Evolutionary conservation across 2,797 vertebrate species (phyloP).

Genomic region (Melanotaenia pygmaea): DNA sequence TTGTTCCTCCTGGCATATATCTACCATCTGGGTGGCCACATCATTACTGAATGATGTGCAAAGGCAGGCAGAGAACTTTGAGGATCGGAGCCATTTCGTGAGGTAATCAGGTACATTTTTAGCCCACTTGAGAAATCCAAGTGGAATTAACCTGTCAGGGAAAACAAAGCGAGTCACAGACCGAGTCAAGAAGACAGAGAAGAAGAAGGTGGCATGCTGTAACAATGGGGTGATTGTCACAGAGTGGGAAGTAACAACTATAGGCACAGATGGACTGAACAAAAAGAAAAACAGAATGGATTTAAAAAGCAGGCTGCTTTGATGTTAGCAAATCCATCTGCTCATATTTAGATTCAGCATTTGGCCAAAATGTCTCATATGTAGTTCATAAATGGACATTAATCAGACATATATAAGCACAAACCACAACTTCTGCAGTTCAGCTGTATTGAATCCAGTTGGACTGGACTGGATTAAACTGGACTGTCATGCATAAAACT

Average conservation of each 20-base stretch:
- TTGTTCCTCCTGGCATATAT: constrained; percentile 4
- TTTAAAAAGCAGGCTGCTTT: too few relatives aligned
- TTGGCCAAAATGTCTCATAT: too few relatives aligned
- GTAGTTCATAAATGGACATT: too few relatives aligned
- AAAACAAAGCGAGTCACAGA: constrained; percentile 7
- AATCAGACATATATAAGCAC: too few relatives aligned
- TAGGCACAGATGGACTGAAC: not conserved
- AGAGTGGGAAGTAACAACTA: not conserved
- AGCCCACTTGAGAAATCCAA: not conserved
- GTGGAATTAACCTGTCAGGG: not conserved
- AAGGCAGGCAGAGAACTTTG: not conserved
- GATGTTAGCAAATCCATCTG: too few relatives aligned
- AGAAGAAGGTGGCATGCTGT: not conserved
- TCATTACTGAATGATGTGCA: not conserved
- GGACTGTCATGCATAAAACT: too few relatives aligned
- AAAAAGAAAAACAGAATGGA: too few relatives aligned
- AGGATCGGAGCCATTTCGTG: not conserved
- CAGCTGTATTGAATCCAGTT: too few relatives aligned
- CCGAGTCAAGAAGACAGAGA: not conserved
- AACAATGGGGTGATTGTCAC: not conserved
- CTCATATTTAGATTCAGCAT: too few relatives aligned
- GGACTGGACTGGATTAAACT: too few relatives aligned
- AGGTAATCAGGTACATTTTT: not conserved
- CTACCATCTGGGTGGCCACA: not conserved
- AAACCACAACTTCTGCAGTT: too few relatives aligned